These are phyloP conservation scores for Isurus oxyrinchus DNA, from an alignment of 2,113 vertebrate species.

Conservation along the genomic window DNA sequence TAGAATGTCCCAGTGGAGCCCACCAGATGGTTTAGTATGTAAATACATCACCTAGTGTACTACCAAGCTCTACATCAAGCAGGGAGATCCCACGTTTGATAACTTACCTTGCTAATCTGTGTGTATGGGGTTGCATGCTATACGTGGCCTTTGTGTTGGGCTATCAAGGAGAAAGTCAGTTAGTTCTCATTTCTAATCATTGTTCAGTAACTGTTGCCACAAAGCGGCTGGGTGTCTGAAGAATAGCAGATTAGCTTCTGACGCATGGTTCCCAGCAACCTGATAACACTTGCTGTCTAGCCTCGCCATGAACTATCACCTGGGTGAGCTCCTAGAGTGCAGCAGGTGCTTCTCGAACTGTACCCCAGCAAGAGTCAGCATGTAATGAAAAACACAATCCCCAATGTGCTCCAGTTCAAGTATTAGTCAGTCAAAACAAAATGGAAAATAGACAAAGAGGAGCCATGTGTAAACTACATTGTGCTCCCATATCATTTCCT, in stretches of 20 bases:
- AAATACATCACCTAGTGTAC: background rate
- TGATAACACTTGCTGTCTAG: background rate
- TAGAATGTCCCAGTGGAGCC: background rate
- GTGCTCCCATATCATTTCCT: background rate
- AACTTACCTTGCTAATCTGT: background rate
- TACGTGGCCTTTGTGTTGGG: background rate
- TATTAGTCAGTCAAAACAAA: background rate
- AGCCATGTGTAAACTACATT: background rate
- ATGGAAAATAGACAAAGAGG: background rate
- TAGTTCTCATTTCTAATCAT: background rate
- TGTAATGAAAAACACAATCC: background rate
- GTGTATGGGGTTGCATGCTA: background rate
- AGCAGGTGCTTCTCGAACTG: background rate
- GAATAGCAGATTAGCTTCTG: background rate
- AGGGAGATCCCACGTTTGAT: background rate
- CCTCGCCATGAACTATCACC: background rate
- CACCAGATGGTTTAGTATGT: background rate
- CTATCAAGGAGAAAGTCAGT: background rate
- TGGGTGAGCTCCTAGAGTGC: background rate
- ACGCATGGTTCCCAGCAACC: background rate
- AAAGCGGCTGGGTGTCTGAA: background rate
- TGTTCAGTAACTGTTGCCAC: background rate
- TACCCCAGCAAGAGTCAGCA: background rate
- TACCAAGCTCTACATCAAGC: background rate
- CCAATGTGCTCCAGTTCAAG: background rate